Evolutionary conservation across 2,113 vertebrate species (phyloP).

Genomic region (Danionella cerebrum): DNA sequence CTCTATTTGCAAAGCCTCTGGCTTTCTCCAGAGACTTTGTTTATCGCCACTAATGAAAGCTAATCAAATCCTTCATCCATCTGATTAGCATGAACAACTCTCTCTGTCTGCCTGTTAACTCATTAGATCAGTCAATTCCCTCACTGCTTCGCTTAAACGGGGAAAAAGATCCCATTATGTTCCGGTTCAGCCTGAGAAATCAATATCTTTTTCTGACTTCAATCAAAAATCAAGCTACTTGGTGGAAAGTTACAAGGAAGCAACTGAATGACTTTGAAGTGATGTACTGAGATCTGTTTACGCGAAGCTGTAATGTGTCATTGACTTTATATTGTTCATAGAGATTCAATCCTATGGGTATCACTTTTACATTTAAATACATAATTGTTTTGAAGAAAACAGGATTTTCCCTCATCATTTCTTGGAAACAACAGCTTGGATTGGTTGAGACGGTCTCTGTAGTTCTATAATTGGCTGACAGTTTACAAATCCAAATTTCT

Average conservation of each 20-base stretch:
- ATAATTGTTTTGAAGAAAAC: too few species aligned
- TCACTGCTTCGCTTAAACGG: neutral
- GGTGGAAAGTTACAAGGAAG: neutral
- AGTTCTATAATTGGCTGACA: too few species aligned
- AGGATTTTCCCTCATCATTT: too few species aligned
- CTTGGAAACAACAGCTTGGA: too few species aligned
- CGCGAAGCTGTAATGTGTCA: too few species aligned
- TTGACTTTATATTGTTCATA: too few species aligned
- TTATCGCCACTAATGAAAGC: conserved; percentile 38
- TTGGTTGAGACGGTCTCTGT: too few species aligned
- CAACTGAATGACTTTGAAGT: neutral
- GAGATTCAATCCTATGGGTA: too few species aligned
- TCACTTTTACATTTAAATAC: too few species aligned
- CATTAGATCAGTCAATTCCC: conserved; percentile 33
- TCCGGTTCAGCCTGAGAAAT: neutral
- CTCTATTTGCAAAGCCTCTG: neutral
- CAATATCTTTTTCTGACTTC: neutral
- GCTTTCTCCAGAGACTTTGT: conserved; percentile 24
- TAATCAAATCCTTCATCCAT: conserved; percentile 44
- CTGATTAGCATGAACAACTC: conserved; percentile 41
- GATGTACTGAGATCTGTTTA: too few species aligned
- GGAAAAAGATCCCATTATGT: neutral
- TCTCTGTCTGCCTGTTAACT: conserved; percentile 25
- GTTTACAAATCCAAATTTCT: too few species aligned
- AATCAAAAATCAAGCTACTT: neutral